Evolutionary conservation across 1,140 invertebrate species (phyloP).

Genomic region (Branchinecta lynchi): DNA sequence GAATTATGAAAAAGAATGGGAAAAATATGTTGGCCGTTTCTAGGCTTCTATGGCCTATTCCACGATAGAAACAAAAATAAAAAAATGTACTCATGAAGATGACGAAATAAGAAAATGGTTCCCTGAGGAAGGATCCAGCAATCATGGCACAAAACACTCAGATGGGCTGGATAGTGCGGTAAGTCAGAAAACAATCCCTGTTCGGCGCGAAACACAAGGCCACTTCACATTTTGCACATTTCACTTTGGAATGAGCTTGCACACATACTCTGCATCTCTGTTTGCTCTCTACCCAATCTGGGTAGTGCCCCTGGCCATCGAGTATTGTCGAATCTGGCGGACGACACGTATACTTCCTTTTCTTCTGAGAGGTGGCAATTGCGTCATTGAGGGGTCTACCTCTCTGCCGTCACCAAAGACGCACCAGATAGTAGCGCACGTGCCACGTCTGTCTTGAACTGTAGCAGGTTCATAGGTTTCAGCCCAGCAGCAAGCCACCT

Average conservation of each 20-base stretch:
- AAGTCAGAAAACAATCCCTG: not conserved
- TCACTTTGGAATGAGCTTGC: conserved; percentile 1
- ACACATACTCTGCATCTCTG: not conserved
- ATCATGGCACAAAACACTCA: not conserved
- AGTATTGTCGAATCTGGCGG: not conserved
- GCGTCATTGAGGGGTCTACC: conserved; percentile 1
- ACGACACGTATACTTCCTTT: conserved; percentile 1
- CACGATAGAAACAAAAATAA: not conserved
- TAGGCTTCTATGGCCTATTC: not conserved
- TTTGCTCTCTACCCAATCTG: not conserved
- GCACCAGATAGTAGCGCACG: conserved; percentile 2
- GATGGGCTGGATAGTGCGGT: too few species aligned
- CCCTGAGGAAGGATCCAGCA: conserved; percentile 1
- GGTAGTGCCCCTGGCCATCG: conserved; percentile 2
- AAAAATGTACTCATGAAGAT: not conserved
- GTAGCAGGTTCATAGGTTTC: conserved; percentile 4
- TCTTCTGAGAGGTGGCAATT: not conserved
- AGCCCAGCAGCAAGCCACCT: not conserved
- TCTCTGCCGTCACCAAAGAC: not conserved
- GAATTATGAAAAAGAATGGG: not conserved
- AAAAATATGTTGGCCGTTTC: not conserved
- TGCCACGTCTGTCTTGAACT: conserved; percentile 5
- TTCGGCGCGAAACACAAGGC: not conserved
- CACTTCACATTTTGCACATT: not conserved
- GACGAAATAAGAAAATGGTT: conserved; percentile 1